A percentile compares a stretch with the other conserved stretches of the same genome.
Conservation (phyloP, 2,888 invertebrate species). For the Ommatoiulus sabulosus region DNA sequence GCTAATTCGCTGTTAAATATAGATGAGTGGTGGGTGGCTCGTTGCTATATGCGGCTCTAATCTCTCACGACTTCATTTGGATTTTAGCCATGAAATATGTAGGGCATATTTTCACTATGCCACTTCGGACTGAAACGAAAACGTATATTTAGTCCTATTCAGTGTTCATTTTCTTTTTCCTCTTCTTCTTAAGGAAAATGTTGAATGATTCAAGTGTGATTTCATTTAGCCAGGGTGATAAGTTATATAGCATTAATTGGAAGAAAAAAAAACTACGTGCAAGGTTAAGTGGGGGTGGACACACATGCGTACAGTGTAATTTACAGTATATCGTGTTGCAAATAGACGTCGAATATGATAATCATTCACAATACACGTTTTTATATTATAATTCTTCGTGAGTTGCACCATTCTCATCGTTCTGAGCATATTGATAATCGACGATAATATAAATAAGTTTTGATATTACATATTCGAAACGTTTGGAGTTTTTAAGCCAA, state of each 20-base stretch:
- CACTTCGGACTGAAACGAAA: neutral
- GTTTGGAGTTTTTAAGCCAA: too few species aligned
- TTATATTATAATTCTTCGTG: too few species aligned
- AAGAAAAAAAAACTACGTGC: neutral
- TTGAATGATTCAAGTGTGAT: neutral
- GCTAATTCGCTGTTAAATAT: constrained; percentile 45
- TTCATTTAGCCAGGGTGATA: neutral
- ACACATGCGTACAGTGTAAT: neutral
- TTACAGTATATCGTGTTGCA: neutral
- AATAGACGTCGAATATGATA: neutral
- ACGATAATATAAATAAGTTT: too few species aligned
- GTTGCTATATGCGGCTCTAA: constrained; percentile 26
- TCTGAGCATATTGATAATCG: too few species aligned
- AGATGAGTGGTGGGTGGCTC: constrained; percentile 39
- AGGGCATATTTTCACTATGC: neutral
- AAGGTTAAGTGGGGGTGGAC: constrained; percentile 18
- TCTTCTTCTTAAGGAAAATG: neutral
- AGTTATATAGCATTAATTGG: neutral
- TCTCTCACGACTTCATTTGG: neutral
- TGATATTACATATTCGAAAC: too few species aligned
- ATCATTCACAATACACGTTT: too few species aligned
- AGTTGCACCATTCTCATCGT: too few species aligned
- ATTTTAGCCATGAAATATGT: constrained; percentile 41
- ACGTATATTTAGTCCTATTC: neutral
- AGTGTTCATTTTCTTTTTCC: neutral